Evolutionary conservation across 1,140 invertebrate species (phyloP).

Genomic region (Drosophila eugracilis): DNA sequence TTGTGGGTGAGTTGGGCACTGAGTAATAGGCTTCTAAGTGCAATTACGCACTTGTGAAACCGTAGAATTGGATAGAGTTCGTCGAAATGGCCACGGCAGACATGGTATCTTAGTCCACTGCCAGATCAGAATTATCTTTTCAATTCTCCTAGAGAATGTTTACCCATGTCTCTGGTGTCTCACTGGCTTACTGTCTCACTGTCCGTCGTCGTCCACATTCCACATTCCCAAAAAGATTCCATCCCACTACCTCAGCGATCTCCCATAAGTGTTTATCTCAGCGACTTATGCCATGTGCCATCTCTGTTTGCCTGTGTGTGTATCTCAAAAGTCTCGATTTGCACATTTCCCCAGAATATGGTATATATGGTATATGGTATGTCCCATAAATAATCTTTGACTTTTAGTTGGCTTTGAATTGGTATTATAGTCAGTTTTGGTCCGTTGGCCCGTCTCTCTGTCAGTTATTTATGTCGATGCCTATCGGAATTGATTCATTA

Average conservation of each 20-base stretch:
- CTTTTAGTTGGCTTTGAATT: constrained; percentile 16
- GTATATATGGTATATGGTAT: too few relatives aligned
- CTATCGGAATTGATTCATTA: constrained; percentile 18
- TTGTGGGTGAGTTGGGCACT: background rate
- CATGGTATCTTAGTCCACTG: constrained; percentile 9
- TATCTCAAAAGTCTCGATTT: constrained; percentile 10
- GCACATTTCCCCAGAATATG: constrained; percentile 22
- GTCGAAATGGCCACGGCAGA: constrained; percentile 5
- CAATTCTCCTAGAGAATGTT: constrained; percentile 3
- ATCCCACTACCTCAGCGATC: background rate
- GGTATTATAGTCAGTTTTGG: background rate
- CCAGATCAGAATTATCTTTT: constrained; percentile 12
- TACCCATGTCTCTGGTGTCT: constrained; percentile 17
- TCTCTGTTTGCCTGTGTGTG: constrained; percentile 20
- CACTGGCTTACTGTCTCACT: background rate
- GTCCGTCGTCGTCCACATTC: constrained; percentile 2
- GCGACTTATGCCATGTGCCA: constrained; percentile 3
- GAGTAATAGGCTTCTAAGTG: background rate
- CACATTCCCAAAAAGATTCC: constrained; percentile 17
- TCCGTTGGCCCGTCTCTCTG: too few relatives aligned
- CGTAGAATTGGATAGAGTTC: constrained; percentile 1
- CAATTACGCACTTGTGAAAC: constrained; percentile 20
- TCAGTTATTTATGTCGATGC: constrained; percentile 1
- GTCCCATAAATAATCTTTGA: constrained; percentile 25
- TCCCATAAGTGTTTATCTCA: constrained; percentile 16